Evolutionary conservation across 2,888 invertebrate species (phyloP).

Genomic region (Nesidiocoris tenuis): DNA sequence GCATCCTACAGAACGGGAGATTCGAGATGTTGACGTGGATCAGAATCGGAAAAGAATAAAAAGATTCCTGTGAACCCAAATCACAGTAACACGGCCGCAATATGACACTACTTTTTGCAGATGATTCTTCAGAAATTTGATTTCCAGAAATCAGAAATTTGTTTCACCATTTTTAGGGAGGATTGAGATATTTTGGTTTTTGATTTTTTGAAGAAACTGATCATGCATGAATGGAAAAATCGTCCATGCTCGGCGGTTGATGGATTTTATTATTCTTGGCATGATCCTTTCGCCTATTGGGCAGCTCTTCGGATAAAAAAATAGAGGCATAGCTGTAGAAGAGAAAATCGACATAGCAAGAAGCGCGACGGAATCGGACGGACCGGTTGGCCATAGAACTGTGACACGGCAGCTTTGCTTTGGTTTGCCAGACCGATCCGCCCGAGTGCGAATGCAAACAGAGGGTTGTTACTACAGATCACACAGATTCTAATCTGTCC

Average conservation of each 20-base stretch:
- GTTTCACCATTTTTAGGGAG: too few species aligned
- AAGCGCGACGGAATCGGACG: slow-evolving; percentile 7
- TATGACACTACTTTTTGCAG: too few species aligned
- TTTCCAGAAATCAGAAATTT: too few species aligned
- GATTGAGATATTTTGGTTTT: too few species aligned
- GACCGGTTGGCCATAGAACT: slow-evolving; percentile 38
- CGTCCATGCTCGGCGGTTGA: too few species aligned
- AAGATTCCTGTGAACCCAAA: not conserved
- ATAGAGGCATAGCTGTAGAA: not conserved
- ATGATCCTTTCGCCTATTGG: not conserved
- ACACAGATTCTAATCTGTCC: too few species aligned
- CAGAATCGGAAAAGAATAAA: not conserved
- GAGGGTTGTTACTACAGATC: slow-evolving; percentile 12
- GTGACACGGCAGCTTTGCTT: slow-evolving; percentile 24
- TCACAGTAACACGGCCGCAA: too few species aligned
- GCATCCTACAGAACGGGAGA: not conserved
- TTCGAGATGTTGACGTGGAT: not conserved
- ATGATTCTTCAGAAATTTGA: too few species aligned
- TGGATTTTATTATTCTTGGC: too few species aligned
- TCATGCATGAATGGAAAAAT: too few species aligned
- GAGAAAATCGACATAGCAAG: not conserved
- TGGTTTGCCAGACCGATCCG: slow-evolving; percentile 15
- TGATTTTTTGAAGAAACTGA: too few species aligned
- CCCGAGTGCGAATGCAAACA: slow-evolving; percentile 33
- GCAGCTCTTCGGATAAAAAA: not conserved